Conservation (phyloP, 1,140 invertebrate genomes). For the Zophobas atratus region DNA sequence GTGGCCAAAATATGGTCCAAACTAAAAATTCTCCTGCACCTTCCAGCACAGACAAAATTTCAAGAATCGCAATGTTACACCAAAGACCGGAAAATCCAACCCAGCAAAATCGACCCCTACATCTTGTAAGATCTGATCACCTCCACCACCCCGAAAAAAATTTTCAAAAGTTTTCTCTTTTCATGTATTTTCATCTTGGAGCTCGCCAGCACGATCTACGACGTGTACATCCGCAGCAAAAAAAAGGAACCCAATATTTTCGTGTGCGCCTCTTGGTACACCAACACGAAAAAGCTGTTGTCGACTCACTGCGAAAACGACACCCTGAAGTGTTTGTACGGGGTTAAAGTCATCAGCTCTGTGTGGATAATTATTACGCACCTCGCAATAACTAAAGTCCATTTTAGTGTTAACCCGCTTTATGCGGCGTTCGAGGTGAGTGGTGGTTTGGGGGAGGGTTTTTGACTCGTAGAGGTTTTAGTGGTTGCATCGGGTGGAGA, state of each 20-base stretch:
- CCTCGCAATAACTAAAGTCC: constrained; percentile 42
- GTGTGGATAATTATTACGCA: constrained; percentile 72
- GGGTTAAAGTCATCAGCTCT: constrained; percentile 70
- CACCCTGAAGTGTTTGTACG: constrained; percentile 69
- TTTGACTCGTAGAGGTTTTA: background rate
- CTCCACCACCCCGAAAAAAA: background rate
- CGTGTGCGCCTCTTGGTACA: constrained; percentile 68
- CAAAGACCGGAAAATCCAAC: no score
- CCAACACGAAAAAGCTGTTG: constrained; percentile 68
- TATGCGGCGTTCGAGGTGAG: background rate
- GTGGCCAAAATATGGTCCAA: no score
- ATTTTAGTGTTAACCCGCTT: background rate
- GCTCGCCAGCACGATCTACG: background rate
- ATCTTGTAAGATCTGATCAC: background rate
- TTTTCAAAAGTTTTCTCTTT: background rate
- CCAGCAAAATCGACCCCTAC: background rate
- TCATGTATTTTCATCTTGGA: background rate
- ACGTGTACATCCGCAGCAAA: background rate
- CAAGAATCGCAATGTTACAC: no score
- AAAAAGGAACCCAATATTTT: background rate
- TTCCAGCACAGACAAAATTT: no score
- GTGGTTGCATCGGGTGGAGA: background rate
- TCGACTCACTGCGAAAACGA: constrained; percentile 59
- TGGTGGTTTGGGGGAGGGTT: background rate
- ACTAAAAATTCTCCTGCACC: no score